Evolutionary conservation across 37 sponge, comb jelly and placozoan genomes (phyloP).

Genomic region (Petrosia ficiformis): DNA sequence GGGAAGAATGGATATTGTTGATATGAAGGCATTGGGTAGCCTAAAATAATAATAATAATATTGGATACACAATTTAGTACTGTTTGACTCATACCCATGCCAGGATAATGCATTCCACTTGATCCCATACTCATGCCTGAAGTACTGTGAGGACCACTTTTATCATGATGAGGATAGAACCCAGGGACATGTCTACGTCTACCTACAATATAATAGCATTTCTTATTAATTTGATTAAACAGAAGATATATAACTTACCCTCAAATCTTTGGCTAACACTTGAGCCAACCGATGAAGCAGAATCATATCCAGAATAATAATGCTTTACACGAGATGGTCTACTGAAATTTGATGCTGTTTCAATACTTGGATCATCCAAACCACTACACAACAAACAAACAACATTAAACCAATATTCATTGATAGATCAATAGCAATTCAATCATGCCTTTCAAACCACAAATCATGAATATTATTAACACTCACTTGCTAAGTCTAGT

Average conservation of each 20-base stretch:
- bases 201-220: constrained; percentile 1
- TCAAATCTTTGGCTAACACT: background rate
- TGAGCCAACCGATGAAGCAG: background rate
- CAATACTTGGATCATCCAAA: constrained; percentile 4
- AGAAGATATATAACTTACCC: too few species aligned
- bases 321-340: constrained; percentile 44
- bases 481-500: too few species aligned
- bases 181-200: constrained; percentile 25
- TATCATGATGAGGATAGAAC: constrained; percentile 8
- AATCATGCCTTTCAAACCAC: too few species aligned
- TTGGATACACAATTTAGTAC: too few species aligned
- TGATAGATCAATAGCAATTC: too few species aligned
- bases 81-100: too few species aligned
- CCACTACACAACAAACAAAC: constrained; percentile 12
- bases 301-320: constrained; percentile 50
- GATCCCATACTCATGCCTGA: constrained; percentile 9
- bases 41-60: background rate
- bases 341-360: constrained; percentile 41
- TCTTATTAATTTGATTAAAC: too few species aligned
- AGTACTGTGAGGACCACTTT: constrained; percentile 8
- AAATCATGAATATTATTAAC: too few species aligned
- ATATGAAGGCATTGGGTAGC: constrained; percentile 15
- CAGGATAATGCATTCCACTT: too few species aligned
- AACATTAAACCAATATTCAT: too few species aligned
- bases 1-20: constrained; percentile 23